Conservation (phyloP, 1,140 invertebrate species). For the Antheraea mylitta region DNA sequence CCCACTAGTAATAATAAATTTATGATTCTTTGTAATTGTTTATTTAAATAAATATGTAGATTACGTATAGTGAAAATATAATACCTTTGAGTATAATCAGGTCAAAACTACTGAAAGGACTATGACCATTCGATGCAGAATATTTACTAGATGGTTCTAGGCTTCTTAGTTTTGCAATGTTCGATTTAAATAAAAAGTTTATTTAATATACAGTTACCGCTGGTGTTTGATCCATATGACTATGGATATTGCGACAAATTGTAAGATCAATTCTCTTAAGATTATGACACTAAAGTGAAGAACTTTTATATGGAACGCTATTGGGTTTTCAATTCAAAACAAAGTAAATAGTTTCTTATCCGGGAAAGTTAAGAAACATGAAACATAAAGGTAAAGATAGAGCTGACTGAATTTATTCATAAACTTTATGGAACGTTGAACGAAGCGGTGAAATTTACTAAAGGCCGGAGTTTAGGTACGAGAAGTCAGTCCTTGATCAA, state of each 20-base stretch:
- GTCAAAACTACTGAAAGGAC: too few species aligned
- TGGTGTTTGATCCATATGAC: too few species aligned
- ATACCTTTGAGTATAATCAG: too few species aligned
- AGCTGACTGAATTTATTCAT: constrained; percentile 11
- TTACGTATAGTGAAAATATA: too few species aligned
- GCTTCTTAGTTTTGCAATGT: too few species aligned
- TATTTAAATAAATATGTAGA: too few species aligned
- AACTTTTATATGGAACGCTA: not conserved
- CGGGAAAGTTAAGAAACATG: not conserved
- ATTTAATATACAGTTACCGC: too few species aligned
- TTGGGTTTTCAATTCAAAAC: not conserved
- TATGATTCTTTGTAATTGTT: too few species aligned
- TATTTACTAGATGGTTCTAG: not conserved
- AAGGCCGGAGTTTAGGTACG: constrained; percentile 14
- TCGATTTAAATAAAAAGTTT: too few species aligned
- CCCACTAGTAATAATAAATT: too few species aligned
- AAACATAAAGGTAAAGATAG: constrained; percentile 2
- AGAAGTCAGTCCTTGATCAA: constrained; percentile 18
- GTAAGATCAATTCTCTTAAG: not conserved
- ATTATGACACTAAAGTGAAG: not conserved
- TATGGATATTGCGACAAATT: not conserved
- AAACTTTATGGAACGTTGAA: constrained; percentile 19
- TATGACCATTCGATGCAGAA: not conserved
- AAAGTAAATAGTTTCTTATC: constrained; percentile 1
- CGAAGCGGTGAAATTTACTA: constrained; percentile 15